phyloP scores from a whole-genome alignment of 2,113 vertebrate species.

The Ranitomeya variabilis region DNA sequence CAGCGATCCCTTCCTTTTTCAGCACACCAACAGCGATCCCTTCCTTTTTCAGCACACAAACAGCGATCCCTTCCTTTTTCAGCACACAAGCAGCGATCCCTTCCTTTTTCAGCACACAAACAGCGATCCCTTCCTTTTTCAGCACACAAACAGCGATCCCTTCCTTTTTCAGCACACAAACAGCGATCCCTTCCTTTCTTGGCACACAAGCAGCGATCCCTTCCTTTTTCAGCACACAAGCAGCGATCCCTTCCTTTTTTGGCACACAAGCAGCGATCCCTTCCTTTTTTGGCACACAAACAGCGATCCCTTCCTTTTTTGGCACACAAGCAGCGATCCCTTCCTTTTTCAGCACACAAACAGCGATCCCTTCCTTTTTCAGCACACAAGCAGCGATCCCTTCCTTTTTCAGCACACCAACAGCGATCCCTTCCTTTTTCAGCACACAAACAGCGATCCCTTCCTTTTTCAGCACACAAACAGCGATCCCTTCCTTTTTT shows the following conservation, averaged over 20 bases:
- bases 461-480: not conserved
- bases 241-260: no score
- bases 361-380: not conserved
- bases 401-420: not conserved
- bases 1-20: not conserved
- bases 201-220: not conserved
- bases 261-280: not conserved
- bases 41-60: not conserved
- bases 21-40: not conserved
- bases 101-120: not conserved
- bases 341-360: not conserved
- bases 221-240: accelerated
- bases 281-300: not conserved
- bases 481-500: not conserved
- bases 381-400: not conserved
- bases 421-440: not conserved
- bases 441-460: not conserved
- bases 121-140: not conserved
- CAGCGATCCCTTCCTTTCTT: not conserved
- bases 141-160: not conserved
- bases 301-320: not conserved
- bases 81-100: not conserved
- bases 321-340: not conserved
- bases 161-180: not conserved
- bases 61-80: not conserved